Conservation (phyloP, 2,113 vertebrate species). For the Callionymus lyra region DNA sequence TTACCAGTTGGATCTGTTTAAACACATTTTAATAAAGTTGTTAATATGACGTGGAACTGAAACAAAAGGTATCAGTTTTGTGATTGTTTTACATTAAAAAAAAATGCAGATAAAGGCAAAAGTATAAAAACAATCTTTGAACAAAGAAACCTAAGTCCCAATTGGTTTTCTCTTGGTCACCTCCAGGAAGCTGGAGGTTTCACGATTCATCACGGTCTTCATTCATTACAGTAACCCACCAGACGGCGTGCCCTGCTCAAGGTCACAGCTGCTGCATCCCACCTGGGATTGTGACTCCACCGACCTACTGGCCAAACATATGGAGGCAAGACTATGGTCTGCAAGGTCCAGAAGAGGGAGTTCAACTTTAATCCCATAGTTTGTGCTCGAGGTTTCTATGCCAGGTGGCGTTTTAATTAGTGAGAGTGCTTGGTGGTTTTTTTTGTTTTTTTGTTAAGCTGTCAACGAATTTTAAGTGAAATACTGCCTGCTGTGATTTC, state of each 20-base stretch:
- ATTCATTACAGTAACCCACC: constrained; percentile 33
- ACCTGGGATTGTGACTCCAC: constrained; percentile 34
- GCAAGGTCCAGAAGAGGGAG: constrained; percentile 25
- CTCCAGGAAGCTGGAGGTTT: constrained; percentile 33
- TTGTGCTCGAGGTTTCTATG: constrained; percentile 35
- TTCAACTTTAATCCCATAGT: constrained; percentile 50
- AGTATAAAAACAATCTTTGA: background rate
- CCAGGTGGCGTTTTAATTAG: constrained; percentile 57
- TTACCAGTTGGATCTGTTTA: no score
- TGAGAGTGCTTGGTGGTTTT: constrained; percentile 33
- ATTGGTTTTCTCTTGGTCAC: constrained; percentile 33
- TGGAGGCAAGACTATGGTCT: constrained; percentile 33
- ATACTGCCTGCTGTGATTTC: no score
- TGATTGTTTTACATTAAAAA: no score
- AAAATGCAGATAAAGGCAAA: no score
- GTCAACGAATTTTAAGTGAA: no score
- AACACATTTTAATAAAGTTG: no score
- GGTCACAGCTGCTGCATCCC: constrained; percentile 57
- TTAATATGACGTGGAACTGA: no score
- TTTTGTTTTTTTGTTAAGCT: constrained; percentile 21
- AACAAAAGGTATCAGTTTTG: no score
- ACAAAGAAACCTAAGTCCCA: no score
- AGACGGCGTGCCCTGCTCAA: constrained; percentile 29
- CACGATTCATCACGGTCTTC: constrained; percentile 51
- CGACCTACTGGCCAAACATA: constrained; percentile 41